Evolutionary conservation across 2,797 vertebrate species (phyloP), one percentile per base, ranked within the genome.

Genomic region (Microctenopoma lineatum): DNA sequence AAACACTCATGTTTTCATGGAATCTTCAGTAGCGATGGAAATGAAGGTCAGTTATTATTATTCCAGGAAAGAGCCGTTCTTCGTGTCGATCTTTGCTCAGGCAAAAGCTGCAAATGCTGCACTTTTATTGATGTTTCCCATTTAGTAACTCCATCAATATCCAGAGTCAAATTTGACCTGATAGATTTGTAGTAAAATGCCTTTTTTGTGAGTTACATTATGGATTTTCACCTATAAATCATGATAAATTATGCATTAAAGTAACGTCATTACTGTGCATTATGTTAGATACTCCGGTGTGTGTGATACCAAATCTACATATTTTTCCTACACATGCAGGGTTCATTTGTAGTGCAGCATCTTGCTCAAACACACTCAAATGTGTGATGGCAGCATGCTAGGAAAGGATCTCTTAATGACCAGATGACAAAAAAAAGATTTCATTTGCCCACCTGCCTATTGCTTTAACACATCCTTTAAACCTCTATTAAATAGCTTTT

Each of bases 1-100:
- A 66, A 66, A 70, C 34, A 16, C 34, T 21, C 60, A 32, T 7
- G 29, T 66, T 80, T 75, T 59, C 38, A 54, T 59, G 0, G 39
- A 59, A 66, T 55, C 68, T 66, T 73, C 51, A 66, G 56, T 50
- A 27, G 16, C 6, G 45, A 57, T 59, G 59, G 21, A 68, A 72
- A 67, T 64, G 55, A 66, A 60, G 58, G 60, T 68, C 51, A 11
- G 58, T 58, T 65, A 36, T 81, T 66, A 48, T 68, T 64, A 81
- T 83, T 73, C 70, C 63, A 73, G 67, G 70, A 52, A 46, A 65
- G 32, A 25, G 34, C 2, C 39, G 21, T 51, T 63, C 50, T n/a
- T 71, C 10, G 14, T 53, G 44, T 25, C 41, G 60, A 57, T 46
- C 5, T 66, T 42, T 55, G 32, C 54, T n/a, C 36, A 13, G 15